phyloP scores from a whole-genome alignment of 2,113 vertebrate genomes.

The Camelus dromedarius region DNA sequence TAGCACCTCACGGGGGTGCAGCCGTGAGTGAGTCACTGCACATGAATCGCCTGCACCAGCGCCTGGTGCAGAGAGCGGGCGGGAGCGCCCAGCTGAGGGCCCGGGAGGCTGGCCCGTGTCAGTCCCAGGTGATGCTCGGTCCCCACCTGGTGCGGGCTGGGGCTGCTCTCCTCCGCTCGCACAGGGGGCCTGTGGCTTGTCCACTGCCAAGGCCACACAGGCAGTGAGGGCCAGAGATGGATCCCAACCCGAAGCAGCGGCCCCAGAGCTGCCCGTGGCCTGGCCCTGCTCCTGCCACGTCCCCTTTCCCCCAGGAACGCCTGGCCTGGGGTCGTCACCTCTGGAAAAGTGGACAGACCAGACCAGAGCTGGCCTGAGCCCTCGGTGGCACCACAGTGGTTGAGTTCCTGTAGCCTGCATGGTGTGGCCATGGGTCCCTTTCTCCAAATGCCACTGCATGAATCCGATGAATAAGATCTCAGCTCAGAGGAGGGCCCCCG shows the following conservation, averaged over 20 bases:
- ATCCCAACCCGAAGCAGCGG: accelerated
- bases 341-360: accelerated
- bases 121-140: accelerated
- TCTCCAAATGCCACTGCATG: not conserved
- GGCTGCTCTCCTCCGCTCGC: accelerated
- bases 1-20: accelerated
- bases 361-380: not conserved
- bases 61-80: not conserved
- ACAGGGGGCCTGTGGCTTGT: accelerated
- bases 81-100: accelerated
- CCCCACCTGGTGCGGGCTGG: accelerated
- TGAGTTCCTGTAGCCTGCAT: not conserved
- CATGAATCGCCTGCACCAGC: accelerated
- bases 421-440: accelerated
- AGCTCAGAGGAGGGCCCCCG: not conserved
- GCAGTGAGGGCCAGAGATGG: accelerated
- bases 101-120: accelerated
- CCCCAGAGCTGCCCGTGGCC: not conserved
- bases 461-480: not conserved
- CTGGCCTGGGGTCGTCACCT: accelerated
- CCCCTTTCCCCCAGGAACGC: not conserved
- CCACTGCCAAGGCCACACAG: accelerated
- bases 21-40: accelerated
- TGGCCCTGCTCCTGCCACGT: not conserved
- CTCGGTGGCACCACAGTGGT: accelerated